These are phyloP conservation scores for Hemibagrus guttatus DNA, from an alignment of 2,797 vertebrate genomes.

Conservation along the genomic window DNA sequence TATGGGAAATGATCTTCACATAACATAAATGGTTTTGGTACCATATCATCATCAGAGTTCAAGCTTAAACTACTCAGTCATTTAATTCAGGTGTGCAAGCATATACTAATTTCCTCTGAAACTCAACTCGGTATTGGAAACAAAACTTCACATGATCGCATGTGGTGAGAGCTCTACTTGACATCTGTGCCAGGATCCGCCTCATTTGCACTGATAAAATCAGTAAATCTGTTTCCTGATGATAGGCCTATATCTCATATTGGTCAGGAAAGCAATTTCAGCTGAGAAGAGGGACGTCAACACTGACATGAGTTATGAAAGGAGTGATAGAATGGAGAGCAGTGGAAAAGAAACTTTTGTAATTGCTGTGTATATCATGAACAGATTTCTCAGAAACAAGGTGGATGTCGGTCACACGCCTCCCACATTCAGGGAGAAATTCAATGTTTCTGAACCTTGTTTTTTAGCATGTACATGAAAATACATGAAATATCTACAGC, in stretches of 20 bases:
- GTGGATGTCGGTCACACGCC: neutral
- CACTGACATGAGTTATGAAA: neutral
- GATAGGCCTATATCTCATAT: constrained; percentile 20
- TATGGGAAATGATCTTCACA: neutral
- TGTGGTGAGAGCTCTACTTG: neutral
- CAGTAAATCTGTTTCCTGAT: constrained; percentile 32
- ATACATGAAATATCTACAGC: neutral
- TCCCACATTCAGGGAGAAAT: neutral
- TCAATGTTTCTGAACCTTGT: neutral
- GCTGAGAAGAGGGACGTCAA: neutral
- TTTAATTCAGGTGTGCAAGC: no score
- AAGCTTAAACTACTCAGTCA: neutral
- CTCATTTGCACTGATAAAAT: constrained; percentile 43
- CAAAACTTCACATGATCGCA: neutral
- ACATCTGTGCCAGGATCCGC: constrained; percentile 6
- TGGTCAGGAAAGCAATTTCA: constrained; percentile 34
- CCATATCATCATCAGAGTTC: neutral
- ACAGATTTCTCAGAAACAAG: neutral
- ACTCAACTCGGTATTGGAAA: neutral
- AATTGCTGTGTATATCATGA: neutral
- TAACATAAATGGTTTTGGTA: neutral
- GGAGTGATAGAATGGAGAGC: neutral
- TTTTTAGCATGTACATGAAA: neutral
- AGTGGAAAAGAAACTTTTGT: neutral
- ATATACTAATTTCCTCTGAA: neutral